Percentiles rank a stretch among this genome's conserved stretches.
Evolutionary conservation across 2,797 vertebrate genomes (phyloP).

Genomic region (Lepus oiostolus): DNA sequence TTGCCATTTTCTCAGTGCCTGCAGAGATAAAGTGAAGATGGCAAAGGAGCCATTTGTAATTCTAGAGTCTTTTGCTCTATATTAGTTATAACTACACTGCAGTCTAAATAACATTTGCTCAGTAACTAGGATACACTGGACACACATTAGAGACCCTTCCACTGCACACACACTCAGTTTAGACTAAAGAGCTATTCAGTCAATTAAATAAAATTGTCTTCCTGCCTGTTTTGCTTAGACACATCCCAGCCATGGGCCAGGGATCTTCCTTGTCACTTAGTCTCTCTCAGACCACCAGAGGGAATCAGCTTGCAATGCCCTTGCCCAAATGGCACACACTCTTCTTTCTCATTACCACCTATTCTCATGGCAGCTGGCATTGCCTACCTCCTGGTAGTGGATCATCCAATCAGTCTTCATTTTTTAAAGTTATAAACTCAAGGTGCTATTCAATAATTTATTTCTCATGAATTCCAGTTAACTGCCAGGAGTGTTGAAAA

Average conservation of each 20-base stretch:
- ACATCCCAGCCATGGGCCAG: background rate
- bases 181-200: background rate
- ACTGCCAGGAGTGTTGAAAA: background rate
- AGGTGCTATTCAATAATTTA: background rate
- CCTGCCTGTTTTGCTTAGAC: background rate
- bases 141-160: background rate
- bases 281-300: background rate
- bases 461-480: conserved; percentile 18
- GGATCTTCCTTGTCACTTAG: background rate
- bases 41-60: background rate
- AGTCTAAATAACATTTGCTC: background rate
- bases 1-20: background rate
- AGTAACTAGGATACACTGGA: background rate
- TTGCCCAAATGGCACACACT: rapidly evolving
- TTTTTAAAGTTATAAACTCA: conserved; percentile 1
- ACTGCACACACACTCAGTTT: background rate
- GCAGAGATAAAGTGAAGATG: background rate
- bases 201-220: background rate
- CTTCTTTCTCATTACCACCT: background rate
- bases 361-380: background rate
- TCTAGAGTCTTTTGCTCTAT: background rate
- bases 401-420: background rate
- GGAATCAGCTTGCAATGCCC: background rate
- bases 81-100: background rate
- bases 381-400: rapidly evolving